phyloP scores from a whole-genome alignment of 2,888 invertebrate genomes.

The Rhagium mordax region DNA sequence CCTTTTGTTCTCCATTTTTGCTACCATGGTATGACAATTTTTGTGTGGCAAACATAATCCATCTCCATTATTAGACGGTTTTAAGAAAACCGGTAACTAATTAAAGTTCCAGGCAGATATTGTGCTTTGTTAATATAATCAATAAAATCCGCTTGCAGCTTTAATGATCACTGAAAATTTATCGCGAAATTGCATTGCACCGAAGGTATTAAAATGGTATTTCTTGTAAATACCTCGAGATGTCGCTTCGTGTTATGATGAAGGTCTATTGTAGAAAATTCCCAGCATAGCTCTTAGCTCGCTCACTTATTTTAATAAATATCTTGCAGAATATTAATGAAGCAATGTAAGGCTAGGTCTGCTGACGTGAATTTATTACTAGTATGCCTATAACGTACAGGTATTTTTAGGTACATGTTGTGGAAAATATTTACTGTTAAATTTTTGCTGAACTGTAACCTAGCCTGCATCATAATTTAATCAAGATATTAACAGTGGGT shows the following conservation, averaged over 20 bases:
- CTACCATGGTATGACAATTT: no score
- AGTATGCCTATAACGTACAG: constrained; percentile 4
- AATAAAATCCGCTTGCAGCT: background rate
- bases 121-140: background rate
- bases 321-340: constrained; percentile 30
- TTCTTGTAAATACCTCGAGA: constrained; percentile 31
- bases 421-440: background rate
- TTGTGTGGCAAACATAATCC: no score
- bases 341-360: background rate
- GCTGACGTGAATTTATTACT: constrained; percentile 26
- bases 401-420: constrained; percentile 2
- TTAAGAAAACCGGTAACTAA: no score
- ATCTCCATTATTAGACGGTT: no score
- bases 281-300: constrained; percentile 29
- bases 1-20: no score
- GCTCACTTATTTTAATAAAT: constrained; percentile 31
- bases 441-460: background rate
- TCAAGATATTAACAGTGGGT: no score
- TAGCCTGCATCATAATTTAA: background rate
- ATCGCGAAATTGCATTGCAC: constrained; percentile 1
- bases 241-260: constrained; percentile 23
- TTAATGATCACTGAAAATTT: constrained; percentile 1
- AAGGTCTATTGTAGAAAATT: constrained; percentile 19
- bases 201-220: constrained; percentile 23
- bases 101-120: background rate